Evolutionary conservation across 2,797 vertebrate genomes (phyloP).

Genomic region (Manis crassicaudata): DNA sequence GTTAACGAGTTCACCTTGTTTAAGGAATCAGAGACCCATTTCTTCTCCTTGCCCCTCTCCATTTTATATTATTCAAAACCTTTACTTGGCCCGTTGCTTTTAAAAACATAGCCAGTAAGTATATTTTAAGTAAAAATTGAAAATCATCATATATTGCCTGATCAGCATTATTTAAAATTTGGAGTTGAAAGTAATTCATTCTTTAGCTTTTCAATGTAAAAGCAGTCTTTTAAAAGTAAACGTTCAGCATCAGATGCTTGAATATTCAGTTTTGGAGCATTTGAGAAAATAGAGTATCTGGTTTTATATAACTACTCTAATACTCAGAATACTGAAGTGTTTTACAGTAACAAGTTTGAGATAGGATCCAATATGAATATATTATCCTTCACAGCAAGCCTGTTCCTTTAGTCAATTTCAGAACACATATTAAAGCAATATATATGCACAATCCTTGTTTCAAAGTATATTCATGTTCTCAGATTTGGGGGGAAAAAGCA

Average conservation of each 20-base stretch:
- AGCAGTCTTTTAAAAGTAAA: slow-evolving; percentile 41
- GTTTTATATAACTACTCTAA: slow-evolving; percentile 65
- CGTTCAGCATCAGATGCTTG: slow-evolving; percentile 20
- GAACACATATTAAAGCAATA: slow-evolving; percentile 64
- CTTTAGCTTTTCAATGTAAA: slow-evolving; percentile 56
- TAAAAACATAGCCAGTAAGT: slow-evolving; percentile 8
- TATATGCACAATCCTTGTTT: slow-evolving; percentile 54
- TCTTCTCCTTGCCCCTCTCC: background rate
- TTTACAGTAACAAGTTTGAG: slow-evolving; percentile 69
- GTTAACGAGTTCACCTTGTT: background rate
- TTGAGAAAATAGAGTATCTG: slow-evolving; percentile 69
- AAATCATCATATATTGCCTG: slow-evolving; percentile 55
- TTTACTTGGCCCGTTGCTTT: slow-evolving; percentile 22
- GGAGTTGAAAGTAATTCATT: slow-evolving; percentile 69
- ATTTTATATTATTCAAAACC: slow-evolving; percentile 24
- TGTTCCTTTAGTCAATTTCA: slow-evolving; percentile 73
- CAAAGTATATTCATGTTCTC: slow-evolving; percentile 68
- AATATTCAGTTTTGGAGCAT: slow-evolving; percentile 21
- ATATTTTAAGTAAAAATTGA: slow-evolving; percentile 61
- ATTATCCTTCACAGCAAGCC: slow-evolving; percentile 65
- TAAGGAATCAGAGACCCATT: background rate
- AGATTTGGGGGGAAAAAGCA: slow-evolving; percentile 52
- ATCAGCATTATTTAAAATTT: slow-evolving; percentile 52
- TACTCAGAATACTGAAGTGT: slow-evolving; percentile 57
- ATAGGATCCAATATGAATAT: slow-evolving; percentile 69